Conservation (phyloP, 2,888 invertebrate species). For the Stenichneumon culpator region DNA sequence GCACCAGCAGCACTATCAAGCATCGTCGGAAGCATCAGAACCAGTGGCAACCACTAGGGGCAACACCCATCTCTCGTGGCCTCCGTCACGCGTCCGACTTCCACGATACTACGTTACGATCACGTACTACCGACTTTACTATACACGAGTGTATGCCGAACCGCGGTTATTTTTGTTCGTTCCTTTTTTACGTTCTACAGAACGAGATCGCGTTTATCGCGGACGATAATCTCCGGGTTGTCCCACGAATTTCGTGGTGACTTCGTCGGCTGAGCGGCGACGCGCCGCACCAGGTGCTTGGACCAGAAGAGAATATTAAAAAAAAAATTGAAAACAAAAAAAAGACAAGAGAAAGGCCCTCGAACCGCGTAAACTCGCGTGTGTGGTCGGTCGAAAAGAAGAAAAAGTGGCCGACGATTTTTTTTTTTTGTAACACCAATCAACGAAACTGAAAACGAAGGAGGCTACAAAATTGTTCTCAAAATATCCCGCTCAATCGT, state of each 20-base stretch:
- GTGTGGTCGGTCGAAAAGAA: not conserved
- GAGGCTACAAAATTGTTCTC: not conserved
- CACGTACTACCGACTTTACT: constrained; percentile 45
- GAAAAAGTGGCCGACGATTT: not conserved
- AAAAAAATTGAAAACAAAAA: not conserved
- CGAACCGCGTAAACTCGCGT: not conserved
- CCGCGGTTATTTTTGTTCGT: constrained; percentile 4
- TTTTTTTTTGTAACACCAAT: not conserved
- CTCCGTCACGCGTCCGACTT: constrained; percentile 63
- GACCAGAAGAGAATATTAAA: not conserved
- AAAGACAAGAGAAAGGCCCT: not conserved
- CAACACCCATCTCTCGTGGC: constrained; percentile 67
- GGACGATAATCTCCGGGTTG: constrained; percentile 16
- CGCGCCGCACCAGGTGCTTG: not conserved
- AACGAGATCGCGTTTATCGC: constrained; percentile 10
- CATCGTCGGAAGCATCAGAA: constrained; percentile 47
- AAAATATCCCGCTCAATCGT: not conserved
- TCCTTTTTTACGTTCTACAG: not conserved
- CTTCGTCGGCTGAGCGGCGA: not conserved
- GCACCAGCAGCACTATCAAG: constrained; percentile 53
- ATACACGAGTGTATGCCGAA: constrained; percentile 12
- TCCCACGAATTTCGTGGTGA: no score
- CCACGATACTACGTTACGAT: constrained; percentile 55
- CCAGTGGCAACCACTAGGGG: constrained; percentile 61
- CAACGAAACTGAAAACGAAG: not conserved